Evolutionary conservation across 92 coral and sea anemone species (phyloP).

Genomic region (Paramuricea clavata): DNA sequence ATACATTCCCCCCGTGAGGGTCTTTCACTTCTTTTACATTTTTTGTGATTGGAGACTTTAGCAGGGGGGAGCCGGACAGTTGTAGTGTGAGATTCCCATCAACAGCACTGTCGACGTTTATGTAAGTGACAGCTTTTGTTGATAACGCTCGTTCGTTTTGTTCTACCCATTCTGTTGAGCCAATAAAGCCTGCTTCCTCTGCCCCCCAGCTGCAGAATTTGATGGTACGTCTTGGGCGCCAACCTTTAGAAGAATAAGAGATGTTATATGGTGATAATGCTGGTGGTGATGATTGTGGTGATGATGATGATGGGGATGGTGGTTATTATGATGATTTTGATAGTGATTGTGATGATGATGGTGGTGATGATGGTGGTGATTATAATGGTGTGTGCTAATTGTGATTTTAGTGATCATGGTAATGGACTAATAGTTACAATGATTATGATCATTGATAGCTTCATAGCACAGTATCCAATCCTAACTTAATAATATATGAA

Average conservation of each 20-base stretch:
- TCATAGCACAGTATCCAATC: too few species aligned
- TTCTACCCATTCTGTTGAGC: conserved; percentile 95
- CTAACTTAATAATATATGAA: not conserved
- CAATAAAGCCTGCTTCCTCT: conserved; percentile 86
- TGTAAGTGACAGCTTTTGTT: conserved; percentile 79
- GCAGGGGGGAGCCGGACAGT: conserved; percentile 22
- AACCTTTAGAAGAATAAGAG: conserved; percentile 63
- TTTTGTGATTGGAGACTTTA: not conserved
- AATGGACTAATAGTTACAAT: too few species aligned
- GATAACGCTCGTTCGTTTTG: conserved; percentile 76
- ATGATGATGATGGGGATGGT: too few species aligned
- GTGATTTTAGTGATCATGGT: not conserved
- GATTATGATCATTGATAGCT: too few species aligned
- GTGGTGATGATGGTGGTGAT: conserved; percentile 24
- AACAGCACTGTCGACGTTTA: conserved; percentile 80
- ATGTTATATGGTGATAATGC: too few species aligned
- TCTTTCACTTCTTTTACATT: conserved; percentile 41
- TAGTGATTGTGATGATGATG: not conserved
- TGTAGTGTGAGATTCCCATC: conserved; percentile 76
- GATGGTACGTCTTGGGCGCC: conserved; percentile 97
- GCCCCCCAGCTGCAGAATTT: conserved; percentile 97
- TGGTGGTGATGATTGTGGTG: too few species aligned
- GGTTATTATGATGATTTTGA: not conserved
- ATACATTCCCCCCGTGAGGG: conserved; percentile 62
- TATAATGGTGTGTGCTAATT: conserved; percentile 10